Percentiles rank a stretch among this genome's conserved stretches.
These are phyloP conservation scores for Pardosa pseudoannulata DNA, from an alignment of 2,888 invertebrate species.

Conservation along the genomic window DNA sequence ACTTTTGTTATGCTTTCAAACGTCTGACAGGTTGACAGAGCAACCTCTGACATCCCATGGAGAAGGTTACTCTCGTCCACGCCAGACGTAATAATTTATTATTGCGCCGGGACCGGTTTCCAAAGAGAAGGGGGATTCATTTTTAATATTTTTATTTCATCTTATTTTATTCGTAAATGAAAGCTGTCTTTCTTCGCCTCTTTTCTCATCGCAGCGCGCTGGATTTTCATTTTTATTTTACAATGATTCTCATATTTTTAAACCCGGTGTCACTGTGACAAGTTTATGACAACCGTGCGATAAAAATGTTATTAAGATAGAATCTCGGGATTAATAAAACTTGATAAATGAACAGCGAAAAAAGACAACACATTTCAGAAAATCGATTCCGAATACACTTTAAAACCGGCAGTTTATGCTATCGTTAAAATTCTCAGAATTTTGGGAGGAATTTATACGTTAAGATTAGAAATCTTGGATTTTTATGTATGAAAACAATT, in stretches of 20 bases:
- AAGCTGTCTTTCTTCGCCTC: conserved; percentile 57
- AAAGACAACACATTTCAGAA: too few species aligned
- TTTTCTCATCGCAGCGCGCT: neutral
- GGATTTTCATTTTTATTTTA: conserved; percentile 12
- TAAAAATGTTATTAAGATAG: conserved; percentile 59
- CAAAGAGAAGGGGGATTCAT: conserved; percentile 32
- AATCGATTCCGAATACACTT: too few species aligned
- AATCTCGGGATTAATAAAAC: conserved; percentile 45
- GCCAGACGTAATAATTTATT: conserved; percentile 67
- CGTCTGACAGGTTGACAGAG: conserved; percentile 56
- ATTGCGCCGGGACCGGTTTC: conserved; percentile 61
- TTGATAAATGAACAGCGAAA: neutral
- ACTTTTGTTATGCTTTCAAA: conserved; percentile 64
- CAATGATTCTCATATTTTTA: conserved; percentile 36
- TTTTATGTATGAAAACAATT: too few species aligned
- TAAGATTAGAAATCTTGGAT: too few species aligned
- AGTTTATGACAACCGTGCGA: conserved; percentile 41
- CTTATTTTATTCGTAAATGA: conserved; percentile 31
- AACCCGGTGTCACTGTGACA: conserved; percentile 28
- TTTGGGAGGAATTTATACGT: too few species aligned
- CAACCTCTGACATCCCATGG: conserved; percentile 51
- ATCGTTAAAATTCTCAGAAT: too few species aligned
- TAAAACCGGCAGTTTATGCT: too few species aligned
- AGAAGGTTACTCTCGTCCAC: conserved; percentile 45
- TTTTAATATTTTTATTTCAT: conserved; percentile 38